phyloP scores from a whole-genome alignment of 2,888 invertebrate species.

The Stenodema calcarata region DNA sequence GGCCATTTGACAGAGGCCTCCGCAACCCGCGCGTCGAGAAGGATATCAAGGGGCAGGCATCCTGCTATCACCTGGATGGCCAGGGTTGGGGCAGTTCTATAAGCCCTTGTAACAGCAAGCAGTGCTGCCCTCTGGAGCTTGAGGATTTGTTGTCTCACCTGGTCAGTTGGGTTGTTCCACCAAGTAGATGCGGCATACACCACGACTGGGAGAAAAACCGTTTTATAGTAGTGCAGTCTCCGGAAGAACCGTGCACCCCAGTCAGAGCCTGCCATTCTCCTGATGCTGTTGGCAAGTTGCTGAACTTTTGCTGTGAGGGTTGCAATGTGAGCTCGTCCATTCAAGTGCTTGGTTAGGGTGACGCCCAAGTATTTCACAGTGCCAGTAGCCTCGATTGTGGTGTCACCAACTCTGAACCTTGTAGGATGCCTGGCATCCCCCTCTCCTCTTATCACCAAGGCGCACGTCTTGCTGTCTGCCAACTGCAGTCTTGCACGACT shows the following conservation, averaged over 20 bases:
- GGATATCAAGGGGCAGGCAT: background rate
- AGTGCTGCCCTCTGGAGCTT: background rate
- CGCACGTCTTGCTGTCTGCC: background rate
- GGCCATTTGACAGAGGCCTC: no score
- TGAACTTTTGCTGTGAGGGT: no score
- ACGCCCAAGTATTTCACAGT: no score
- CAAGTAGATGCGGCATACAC: conserved; percentile 1
- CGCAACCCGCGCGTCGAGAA: background rate
- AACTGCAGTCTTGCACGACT: background rate
- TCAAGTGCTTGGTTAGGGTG: no score
- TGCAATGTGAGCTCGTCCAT: no score
- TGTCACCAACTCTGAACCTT: no score
- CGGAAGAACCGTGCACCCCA: background rate
- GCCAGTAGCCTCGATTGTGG: no score
- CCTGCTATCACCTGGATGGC: conserved; percentile 26
- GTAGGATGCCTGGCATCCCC: no score
- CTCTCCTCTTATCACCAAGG: background rate
- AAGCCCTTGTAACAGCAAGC: background rate
- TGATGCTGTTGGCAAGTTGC: no score
- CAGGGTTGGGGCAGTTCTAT: conserved; percentile 4
- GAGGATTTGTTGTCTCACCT: background rate
- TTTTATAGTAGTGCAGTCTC: background rate
- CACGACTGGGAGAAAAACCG: background rate
- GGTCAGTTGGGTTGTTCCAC: background rate
- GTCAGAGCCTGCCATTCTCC: background rate